These are phyloP conservation scores for Phengaris alcon DNA, from an alignment of 2,888 invertebrate species.

Conservation along the genomic window DNA sequence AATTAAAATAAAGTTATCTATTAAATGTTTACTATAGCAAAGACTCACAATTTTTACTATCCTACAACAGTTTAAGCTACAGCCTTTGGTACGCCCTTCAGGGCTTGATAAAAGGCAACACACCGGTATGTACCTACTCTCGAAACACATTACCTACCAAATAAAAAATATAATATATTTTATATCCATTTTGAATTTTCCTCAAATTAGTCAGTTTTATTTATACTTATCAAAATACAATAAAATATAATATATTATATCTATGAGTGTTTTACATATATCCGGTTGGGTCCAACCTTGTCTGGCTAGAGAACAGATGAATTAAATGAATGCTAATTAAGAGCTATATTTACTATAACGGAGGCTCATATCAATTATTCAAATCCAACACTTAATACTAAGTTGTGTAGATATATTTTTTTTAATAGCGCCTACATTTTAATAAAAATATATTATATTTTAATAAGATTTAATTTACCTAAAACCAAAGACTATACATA, in stretches of 20 bases:
- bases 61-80: too few species aligned
- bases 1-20: too few species aligned
- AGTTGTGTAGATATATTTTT: background rate
- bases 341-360: slow-evolving; percentile 3
- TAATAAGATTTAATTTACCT: background rate
- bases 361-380: slow-evolving; percentile 22
- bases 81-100: too few species aligned
- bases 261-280: background rate
- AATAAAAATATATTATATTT: background rate
- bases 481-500: background rate
- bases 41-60: too few species aligned
- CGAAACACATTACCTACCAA: too few species aligned
- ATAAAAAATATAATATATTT: too few species aligned
- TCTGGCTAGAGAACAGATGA: background rate
- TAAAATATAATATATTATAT: slow-evolving; percentile 14
- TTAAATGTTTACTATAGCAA: background rate
- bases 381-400: slow-evolving; percentile 21
- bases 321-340: slow-evolving; percentile 16
- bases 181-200: background rate
- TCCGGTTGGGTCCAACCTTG: slow-evolving; percentile 9
- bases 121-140: too few species aligned
- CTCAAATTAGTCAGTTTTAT: background rate
- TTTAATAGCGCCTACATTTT: background rate
- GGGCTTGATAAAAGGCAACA: too few species aligned
- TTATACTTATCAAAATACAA: background rate